Evolutionary conservation across 2,888 invertebrate genomes (phyloP).

Genomic region (Ypsolopha sequella): DNA sequence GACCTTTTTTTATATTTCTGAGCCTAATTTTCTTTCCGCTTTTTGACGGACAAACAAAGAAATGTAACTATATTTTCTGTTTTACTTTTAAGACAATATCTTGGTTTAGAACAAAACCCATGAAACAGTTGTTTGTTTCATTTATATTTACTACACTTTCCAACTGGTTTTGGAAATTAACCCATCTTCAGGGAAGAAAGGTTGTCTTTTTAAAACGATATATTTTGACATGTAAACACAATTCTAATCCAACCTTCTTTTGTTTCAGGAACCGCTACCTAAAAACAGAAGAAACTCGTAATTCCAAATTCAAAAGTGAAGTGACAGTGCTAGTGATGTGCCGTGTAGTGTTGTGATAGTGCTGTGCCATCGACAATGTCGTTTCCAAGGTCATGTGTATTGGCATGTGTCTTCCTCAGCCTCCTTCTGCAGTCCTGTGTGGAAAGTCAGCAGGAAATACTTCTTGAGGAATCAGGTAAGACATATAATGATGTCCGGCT

Average conservation of each 20-base stretch:
- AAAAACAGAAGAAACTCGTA: neutral
- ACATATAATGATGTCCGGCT: neutral
- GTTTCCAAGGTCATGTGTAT: constrained; percentile 23
- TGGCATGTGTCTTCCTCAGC: constrained; percentile 31
- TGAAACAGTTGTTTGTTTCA: no score
- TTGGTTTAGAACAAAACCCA: no score
- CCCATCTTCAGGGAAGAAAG: no score
- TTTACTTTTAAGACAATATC: no score
- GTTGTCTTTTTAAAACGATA: no score
- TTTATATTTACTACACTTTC: no score
- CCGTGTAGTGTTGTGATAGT: constrained; percentile 2
- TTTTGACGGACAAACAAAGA: no score
- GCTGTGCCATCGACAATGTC: constrained; percentile 22
- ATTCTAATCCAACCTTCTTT: neutral
- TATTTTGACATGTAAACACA: no score
- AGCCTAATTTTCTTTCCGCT: no score
- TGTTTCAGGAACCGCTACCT: neutral
- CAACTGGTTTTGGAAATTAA: no score
- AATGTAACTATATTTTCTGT: no score
- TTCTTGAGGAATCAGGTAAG: constrained; percentile 58
- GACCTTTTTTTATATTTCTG: no score
- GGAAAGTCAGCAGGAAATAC: constrained; percentile 47
- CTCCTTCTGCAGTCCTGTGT: constrained; percentile 42
- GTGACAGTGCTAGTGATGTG: constrained; percentile 18
- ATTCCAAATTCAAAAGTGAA: constrained; percentile 4